Evolutionary conservation across 2,113 vertebrate genomes (phyloP), one percentile per base, ranked within the genome.

Genomic region (Planiliza haematocheilus): DNA sequence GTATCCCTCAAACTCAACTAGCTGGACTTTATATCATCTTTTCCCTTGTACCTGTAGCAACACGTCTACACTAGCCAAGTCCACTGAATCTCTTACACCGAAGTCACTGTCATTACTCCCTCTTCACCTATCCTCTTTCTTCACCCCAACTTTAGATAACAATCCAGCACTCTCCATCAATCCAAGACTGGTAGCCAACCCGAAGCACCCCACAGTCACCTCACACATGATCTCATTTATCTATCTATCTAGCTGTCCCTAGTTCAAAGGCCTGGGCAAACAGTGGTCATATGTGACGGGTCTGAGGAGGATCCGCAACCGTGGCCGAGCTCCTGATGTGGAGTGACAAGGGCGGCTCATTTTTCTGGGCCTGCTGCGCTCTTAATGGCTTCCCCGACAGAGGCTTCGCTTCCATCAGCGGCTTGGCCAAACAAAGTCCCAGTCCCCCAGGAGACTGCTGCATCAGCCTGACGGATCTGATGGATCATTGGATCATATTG

Each of bases 311-410:
- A 76, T 82, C 77, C 66, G 77, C 56, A 73, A 81, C 78, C 61
- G 56, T 76, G 84, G 86, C 81, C n/a, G 65, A 78, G 82, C 86
- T 85, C 86, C 87, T 82, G 88, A 91, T 85, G 86, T 57, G 85
- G 89, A 91, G 72, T 89, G 92, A 93, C 90, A 88, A 86, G 83
- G 65, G 66, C 64, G 63, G 86, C 75, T 94, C 90, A 93, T 93
- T 92, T 90, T 89, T 92, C 91, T 91, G 85, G 61, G 75, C 86
- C 90, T 67, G 83, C 86, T 84, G 88, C 24, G 81, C 68, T 86
- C 75, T 81, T 94, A 93, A 93, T 92, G 90, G 92, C 72, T 93
- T 90, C 79, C 73, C 85, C 79, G 78, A 93, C 92, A 93, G 88
- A 89, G 85, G 81, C 86, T 92, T 92, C 52, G 64, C 83, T 88